Evolutionary conservation across 2,113 vertebrate species (phyloP).

Genomic region (Phyllopteryx taeniolatus): DNA sequence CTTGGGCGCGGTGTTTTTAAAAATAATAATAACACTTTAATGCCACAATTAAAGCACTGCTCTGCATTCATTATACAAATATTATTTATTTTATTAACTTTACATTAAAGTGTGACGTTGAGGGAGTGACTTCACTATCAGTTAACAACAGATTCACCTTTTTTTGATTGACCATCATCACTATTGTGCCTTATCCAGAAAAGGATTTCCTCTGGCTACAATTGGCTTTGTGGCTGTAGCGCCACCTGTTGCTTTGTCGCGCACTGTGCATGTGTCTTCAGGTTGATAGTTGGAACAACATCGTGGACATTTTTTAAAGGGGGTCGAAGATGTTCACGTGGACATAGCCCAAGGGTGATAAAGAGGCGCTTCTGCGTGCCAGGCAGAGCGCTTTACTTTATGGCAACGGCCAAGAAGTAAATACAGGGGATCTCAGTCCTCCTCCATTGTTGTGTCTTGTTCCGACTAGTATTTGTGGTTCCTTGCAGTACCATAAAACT

Average conservation of each 20-base stretch:
- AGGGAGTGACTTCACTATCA: not conserved
- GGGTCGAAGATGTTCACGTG: not conserved
- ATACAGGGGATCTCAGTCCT: too few species aligned
- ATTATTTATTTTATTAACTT: too few species aligned
- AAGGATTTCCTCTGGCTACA: not conserved
- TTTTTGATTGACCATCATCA: not conserved
- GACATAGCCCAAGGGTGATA: not conserved
- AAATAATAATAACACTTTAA: too few species aligned
- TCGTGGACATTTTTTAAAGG: not conserved
- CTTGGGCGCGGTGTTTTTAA: too few species aligned
- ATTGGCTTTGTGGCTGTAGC: too few species aligned
- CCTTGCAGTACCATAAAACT: not conserved
- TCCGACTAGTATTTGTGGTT: not conserved
- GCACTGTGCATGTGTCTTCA: not conserved
- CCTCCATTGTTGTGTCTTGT: too few species aligned
- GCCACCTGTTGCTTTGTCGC: not conserved
- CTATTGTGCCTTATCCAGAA: not conserved
- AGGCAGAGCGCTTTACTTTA: not conserved
- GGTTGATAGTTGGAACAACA: not conserved
- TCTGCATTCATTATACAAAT: too few species aligned
- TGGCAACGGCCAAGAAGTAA: too few species aligned
- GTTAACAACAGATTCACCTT: not conserved
- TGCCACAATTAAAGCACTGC: too few species aligned
- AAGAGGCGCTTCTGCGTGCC: not conserved
- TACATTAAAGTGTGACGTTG: not conserved